Base-by-base conservation (phyloP, 2,888 invertebrate species). In the Eupithecia pulchellata region DNA sequence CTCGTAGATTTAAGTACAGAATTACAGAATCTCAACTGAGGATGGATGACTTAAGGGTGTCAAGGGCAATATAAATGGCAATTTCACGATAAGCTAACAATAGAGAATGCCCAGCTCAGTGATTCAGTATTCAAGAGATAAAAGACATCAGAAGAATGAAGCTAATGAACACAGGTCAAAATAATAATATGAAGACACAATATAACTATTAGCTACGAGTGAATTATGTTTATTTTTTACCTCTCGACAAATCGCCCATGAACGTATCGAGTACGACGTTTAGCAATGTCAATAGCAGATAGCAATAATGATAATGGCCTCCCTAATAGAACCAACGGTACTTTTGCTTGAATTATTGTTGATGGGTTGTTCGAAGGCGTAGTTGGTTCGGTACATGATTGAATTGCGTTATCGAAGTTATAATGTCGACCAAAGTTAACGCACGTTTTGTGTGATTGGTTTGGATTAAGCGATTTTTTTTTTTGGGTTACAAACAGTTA, bases 231-330 rank as follows among this genome's bases (percentile, higher is more conserved):
- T 30, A 52, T 27, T 64, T 71, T 80, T 79, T 81, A 75, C 77
- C 73, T 68, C 74, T 67, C 74, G 78, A 77, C 75, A 75, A 75
- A 81, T 83, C 76, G 77, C 42, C 76, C 73, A 74, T 76, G 73
- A 77, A 77, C 71, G 74, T 78, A 80, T 81, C 78, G 77, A 71
- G 72, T 80, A 79, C 78, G 81, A 83, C 77, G 78, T 78, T 83
- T 81, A 82, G 79, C 82, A 82, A 84, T 83, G 84, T 84, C 84
- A 85, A 86, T 84, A 84, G 73, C 77, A 81, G 81, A 84, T 81
- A 83, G 77, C 77, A 77, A 80, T 82, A 82, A 84, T 83, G 84
- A 82, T 85, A 84, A 86, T 87, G 80, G 82, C 85, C 81, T 83
- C 82, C 77, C 75, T 77, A 79, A 78, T 75, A 78, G 77, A 78